Percentiles rank a stretch among this genome's conserved stretches.
Conservation (phyloP, 1,140 invertebrate species). For the Tetragonula clypearis region DNA sequence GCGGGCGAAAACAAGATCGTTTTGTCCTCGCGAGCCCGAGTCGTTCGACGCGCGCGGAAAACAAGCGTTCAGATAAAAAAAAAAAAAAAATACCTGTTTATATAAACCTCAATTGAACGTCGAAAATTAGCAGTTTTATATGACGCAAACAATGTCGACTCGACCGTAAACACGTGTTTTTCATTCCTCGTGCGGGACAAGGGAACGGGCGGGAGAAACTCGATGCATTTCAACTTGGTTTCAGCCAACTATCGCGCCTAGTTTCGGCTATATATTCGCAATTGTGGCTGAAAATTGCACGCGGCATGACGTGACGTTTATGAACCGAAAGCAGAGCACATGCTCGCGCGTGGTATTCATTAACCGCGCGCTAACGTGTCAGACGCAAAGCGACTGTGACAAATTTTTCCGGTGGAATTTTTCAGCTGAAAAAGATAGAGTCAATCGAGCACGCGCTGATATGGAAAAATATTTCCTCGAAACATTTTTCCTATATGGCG, state of each 20-base stretch:
- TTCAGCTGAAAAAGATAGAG: background rate
- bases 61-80: background rate
- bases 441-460: background rate
- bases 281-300: slow-evolving; percentile 20
- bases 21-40: background rate
- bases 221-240: background rate
- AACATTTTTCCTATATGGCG: background rate
- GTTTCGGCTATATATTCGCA: background rate
- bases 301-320: slow-evolving; percentile 32
- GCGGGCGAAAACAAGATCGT: background rate
- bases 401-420: background rate
- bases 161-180: background rate
- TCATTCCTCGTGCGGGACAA: background rate
- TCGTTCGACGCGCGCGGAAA: background rate
- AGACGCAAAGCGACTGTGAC: background rate
- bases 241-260: background rate
- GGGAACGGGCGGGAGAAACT: background rate
- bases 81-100: background rate
- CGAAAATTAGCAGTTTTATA: background rate
- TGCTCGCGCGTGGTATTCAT: slow-evolving; percentile 23
- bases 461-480: slow-evolving; percentile 4
- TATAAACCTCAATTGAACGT: background rate
- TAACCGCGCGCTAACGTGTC: background rate
- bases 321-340: slow-evolving; percentile 19
- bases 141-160: background rate